phyloP scores from a whole-genome alignment of 1,140 invertebrate genomes.

The Drosophila chauvacae region DNA sequence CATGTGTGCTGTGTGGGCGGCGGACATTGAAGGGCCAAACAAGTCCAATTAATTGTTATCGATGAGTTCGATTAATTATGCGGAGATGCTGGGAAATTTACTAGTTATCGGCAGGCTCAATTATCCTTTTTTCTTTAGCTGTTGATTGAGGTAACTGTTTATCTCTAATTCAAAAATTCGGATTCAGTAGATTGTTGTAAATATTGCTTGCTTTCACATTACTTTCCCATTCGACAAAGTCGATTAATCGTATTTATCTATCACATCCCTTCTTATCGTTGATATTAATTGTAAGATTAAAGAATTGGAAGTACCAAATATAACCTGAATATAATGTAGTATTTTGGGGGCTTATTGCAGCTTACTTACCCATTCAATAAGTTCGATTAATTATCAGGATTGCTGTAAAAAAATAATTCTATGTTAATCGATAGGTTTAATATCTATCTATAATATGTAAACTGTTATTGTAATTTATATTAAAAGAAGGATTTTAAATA shows the following conservation, averaged over 20 bases:
- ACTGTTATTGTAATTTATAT: too few species aligned
- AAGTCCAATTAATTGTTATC: constrained; percentile 35
- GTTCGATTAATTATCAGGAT: neutral
- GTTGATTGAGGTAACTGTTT: neutral
- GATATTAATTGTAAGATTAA: neutral
- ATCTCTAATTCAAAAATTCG: too few species aligned
- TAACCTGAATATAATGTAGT: neutral
- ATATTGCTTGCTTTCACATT: too few species aligned
- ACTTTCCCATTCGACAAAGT: too few species aligned
- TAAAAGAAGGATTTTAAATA: too few species aligned
- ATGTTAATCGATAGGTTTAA: too few species aligned
- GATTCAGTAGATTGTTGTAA: too few species aligned
- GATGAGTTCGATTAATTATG: constrained; percentile 12
- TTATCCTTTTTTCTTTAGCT: neutral
- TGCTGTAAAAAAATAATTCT: neutral
- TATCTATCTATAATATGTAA: too few species aligned
- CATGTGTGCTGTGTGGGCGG: constrained; percentile 19
- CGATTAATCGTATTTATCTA: too few species aligned
- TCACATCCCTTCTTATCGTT: too few species aligned
- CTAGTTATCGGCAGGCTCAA: too few species aligned
- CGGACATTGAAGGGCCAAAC: constrained; percentile 32
- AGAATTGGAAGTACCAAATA: neutral
- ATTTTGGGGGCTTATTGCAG: too few species aligned
- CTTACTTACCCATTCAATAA: neutral
- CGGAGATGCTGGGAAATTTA: neutral